A percentile compares a stretch with the other conserved stretches of the same genome.
These are phyloP conservation scores for Polietes domitor DNA, from an alignment of 2,888 invertebrate species.

Conservation along the genomic window DNA sequence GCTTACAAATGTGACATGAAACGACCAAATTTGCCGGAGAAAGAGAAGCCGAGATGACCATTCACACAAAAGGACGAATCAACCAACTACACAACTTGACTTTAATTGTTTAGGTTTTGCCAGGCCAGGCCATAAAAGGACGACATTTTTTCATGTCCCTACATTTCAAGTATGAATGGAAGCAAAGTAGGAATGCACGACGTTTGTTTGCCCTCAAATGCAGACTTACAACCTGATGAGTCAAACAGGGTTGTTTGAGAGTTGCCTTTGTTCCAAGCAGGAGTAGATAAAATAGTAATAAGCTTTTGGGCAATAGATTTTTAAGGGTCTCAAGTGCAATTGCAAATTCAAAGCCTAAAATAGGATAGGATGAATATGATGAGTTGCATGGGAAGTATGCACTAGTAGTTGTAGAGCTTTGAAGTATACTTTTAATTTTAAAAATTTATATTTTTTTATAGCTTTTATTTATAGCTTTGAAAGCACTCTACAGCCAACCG, in stretches of 20 bases:
- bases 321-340: neutral
- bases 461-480: no score
- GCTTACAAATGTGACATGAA: conserved; percentile 17
- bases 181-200: neutral
- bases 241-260: neutral
- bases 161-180: neutral
- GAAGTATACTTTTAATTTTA: neutral
- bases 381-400: neutral
- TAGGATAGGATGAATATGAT: neutral
- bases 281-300: neutral
- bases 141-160: neutral
- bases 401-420: neutral
- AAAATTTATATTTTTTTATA: neutral
- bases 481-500: no score
- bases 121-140: neutral
- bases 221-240: neutral
- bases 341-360: neutral
- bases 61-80: neutral
- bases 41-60: neutral
- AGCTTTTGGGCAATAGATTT: neutral
- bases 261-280: neutral
- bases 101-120: conserved; percentile 21
- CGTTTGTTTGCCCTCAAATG: neutral
- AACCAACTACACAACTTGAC: neutral
- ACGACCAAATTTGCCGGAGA: neutral